These are phyloP conservation scores for Carlito syrichta DNA, from an alignment of 2,113 vertebrate genomes.

Conservation along the genomic window DNA sequence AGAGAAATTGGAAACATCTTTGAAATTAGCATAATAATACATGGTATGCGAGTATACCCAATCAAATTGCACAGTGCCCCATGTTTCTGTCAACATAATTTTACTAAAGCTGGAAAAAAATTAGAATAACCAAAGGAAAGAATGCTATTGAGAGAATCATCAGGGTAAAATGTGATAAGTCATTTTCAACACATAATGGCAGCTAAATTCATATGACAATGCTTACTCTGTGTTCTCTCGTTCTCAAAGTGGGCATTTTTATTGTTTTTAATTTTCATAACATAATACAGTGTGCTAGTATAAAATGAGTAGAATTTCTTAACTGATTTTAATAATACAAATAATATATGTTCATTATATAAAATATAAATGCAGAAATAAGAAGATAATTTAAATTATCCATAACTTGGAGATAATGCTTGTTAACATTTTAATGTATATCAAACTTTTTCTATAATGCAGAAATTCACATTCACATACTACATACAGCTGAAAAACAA, in stretches of 20 bases:
- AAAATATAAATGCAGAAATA: neutral
- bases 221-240: neutral
- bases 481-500: neutral
- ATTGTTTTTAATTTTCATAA: neutral
- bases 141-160: neutral
- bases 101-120: too few species aligned
- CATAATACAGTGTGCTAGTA: neutral
- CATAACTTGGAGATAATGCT: neutral
- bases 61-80: too few species aligned
- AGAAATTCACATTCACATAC: neutral
- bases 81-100: too few species aligned
- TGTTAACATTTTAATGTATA: slow-evolving; percentile 9
- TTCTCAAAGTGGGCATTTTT: slow-evolving; percentile 15
- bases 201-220: neutral
- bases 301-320: neutral
- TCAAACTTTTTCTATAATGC: neutral
- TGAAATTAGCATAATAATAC: too few species aligned
- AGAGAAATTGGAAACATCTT: too few species aligned
- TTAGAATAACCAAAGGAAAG: slow-evolving; percentile 22
- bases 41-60: too few species aligned
- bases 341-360: neutral
- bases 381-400: neutral
- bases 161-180: neutral
- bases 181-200: neutral
- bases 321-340: neutral